phyloP scores from a whole-genome alignment of 35 echinoderm and acorn worm genomes.

The Antedon bifida region DNA sequence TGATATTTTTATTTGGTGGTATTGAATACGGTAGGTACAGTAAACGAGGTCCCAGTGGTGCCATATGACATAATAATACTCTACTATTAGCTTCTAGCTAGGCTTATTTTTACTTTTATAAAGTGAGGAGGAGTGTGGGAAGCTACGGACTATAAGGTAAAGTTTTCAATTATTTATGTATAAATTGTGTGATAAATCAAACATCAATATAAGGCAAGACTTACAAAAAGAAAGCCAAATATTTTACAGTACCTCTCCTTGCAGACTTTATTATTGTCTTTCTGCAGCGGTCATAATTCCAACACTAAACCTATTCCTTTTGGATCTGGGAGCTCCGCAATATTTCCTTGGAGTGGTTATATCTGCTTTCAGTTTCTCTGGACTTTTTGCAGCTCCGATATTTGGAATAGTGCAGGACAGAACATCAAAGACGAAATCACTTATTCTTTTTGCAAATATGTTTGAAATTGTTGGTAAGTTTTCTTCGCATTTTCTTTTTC shows the following conservation, averaged over 20 bases:
- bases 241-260: too few relatives aligned
- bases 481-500: neutral
- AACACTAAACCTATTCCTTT: constrained; percentile 56
- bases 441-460: constrained; percentile 72
- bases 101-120: too few relatives aligned
- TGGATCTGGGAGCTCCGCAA: constrained; percentile 19
- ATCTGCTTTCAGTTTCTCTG: constrained; percentile 72
- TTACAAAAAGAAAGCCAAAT: too few relatives aligned
- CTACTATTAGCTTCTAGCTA: too few relatives aligned
- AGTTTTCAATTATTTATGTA: too few relatives aligned
- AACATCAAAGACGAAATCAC: constrained; percentile 56
- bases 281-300: constrained; percentile 79
- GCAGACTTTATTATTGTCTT: neutral
- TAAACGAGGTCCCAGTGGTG: too few relatives aligned
- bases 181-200: too few relatives aligned
- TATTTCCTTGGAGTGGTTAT: constrained; percentile 60
- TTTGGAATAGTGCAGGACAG: constrained; percentile 70
- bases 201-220: too few relatives aligned
- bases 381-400: constrained; percentile 48
- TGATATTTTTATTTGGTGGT: neutral
- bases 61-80: too few relatives aligned
- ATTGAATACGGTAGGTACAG: neutral
- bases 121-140: too few relatives aligned
- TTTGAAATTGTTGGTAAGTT: constrained; percentile 90
- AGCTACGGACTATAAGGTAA: too few relatives aligned